phyloP scores from a whole-genome alignment of 2,113 vertebrate species.

The Mormyrus iriodes region DNA sequence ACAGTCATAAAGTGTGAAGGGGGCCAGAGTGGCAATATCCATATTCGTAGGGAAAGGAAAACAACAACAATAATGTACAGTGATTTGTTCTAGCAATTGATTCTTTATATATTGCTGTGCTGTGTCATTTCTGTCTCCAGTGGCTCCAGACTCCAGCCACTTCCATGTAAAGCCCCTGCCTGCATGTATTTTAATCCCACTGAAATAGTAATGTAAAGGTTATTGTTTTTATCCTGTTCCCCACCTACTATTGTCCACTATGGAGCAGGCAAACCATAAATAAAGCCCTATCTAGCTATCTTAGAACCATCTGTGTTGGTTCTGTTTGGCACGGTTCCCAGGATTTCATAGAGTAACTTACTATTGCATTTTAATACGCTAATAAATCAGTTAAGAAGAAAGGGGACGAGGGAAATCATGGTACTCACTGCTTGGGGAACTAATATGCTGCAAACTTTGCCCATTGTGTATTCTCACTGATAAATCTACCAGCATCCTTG shows the following conservation, averaged over 20 bases:
- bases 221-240: neutral
- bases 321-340: neutral
- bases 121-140: neutral
- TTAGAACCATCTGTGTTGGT: neutral
- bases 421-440: constrained; percentile 86
- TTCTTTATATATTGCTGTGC: neutral
- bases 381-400: neutral
- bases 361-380: neutral
- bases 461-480: constrained; percentile 85
- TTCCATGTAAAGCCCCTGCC: neutral
- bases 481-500: constrained; percentile 80
- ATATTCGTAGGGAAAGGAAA: neutral
- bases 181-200: neutral
- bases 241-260: neutral
- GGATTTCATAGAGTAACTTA: neutral
- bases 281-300: neutral
- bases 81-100: neutral
- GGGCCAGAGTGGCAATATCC: neutral
- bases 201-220: neutral
- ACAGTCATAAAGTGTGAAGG: neutral
- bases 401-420: neutral
- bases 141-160: neutral
- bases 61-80: neutral
- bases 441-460: constrained; percentile 73
- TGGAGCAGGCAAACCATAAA: neutral